Evolutionary conservation across 2,888 invertebrate species (phyloP).

Genomic region (Tipula helvola): DNA sequence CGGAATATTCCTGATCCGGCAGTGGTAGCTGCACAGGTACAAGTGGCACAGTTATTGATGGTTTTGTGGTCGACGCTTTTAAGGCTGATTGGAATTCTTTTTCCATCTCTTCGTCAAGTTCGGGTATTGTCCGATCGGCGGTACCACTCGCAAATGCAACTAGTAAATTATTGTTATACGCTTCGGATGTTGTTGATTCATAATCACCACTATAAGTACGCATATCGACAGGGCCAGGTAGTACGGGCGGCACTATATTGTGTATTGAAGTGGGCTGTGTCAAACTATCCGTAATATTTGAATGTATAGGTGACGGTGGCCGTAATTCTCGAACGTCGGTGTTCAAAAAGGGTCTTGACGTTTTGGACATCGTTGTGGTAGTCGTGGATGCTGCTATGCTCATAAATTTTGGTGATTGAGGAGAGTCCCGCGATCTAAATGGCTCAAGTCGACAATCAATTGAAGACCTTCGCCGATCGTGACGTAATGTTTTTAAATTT

Average conservation of each 20-base stretch:
- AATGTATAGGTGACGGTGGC: conserved; percentile 33
- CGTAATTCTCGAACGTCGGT: conserved; percentile 38
- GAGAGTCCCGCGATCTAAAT: conserved; percentile 40
- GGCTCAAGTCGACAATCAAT: conserved; percentile 43
- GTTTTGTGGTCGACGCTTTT: conserved; percentile 43
- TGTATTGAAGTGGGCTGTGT: conserved; percentile 36
- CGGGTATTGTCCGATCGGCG: conserved; percentile 55
- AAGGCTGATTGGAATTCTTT: conserved; percentile 59
- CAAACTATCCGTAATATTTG: neutral
- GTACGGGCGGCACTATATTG: conserved; percentile 53
- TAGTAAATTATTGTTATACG: conserved; percentile 49
- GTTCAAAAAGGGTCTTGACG: conserved; percentile 21
- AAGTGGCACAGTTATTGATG: conserved; percentile 24
- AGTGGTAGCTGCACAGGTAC: conserved; percentile 23
- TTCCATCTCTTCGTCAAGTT: conserved; percentile 68
- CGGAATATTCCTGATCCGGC: conserved; percentile 34
- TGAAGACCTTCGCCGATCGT: conserved; percentile 62
- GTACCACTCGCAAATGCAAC: conserved; percentile 54
- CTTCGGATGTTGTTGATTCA: conserved; percentile 40
- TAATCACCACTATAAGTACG: conserved; percentile 59
- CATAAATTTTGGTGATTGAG: conserved; percentile 43
- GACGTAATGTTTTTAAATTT: conserved; percentile 65
- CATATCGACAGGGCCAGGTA: conserved; percentile 85
- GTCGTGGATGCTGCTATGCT: conserved; percentile 12
- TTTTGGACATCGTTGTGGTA: conserved; percentile 18